These are phyloP conservation scores for Taxidea taxus DNA, from an alignment of 2,113 vertebrate species.

Conservation along the genomic window DNA sequence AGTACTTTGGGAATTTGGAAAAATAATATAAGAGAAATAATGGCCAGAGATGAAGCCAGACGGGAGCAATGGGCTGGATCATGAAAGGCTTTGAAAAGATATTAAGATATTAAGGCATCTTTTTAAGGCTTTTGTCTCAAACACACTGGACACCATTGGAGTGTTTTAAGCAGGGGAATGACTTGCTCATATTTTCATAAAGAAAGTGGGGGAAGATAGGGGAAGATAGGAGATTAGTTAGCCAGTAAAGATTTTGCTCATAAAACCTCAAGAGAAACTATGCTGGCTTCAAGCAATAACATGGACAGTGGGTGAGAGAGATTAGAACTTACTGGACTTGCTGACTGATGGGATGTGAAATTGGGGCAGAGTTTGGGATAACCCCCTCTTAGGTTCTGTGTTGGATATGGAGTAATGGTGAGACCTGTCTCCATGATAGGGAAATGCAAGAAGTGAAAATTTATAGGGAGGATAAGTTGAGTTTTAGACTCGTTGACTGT, in stretches of 20 bases:
- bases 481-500: background rate
- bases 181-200: background rate
- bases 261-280: background rate
- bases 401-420: background rate
- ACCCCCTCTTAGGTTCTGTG: background rate
- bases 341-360: background rate
- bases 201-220: background rate
- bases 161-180: background rate
- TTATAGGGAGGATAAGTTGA: background rate
- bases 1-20: background rate
- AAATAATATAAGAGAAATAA: background rate
- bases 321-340: background rate
- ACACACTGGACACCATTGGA: background rate
- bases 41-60: background rate
- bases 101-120: background rate
- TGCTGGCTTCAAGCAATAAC: background rate
- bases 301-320: background rate
- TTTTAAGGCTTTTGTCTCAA: background rate
- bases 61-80: background rate
- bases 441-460: background rate
- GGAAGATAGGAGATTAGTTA: background rate
- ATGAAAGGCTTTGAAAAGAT: background rate
- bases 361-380: background rate
- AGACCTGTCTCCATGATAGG: background rate
- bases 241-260: background rate